Evolutionary conservation across 1,140 invertebrate species (phyloP).

Genomic region (Rhopalosiphum padi): DNA sequence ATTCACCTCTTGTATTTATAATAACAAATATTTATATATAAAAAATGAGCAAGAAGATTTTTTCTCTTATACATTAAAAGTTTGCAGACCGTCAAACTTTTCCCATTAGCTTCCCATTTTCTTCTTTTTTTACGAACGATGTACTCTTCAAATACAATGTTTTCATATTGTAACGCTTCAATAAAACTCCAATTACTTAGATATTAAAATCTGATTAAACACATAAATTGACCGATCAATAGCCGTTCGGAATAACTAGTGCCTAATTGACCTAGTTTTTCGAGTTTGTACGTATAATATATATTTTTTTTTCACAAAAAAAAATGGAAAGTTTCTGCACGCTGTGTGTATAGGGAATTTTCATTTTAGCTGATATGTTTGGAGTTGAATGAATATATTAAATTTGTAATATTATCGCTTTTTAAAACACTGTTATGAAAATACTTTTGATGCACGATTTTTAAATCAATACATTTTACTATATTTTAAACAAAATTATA

Average conservation of each 20-base stretch:
- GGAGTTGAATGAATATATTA: neutral
- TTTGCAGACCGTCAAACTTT: constrained; percentile 35
- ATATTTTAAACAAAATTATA: neutral
- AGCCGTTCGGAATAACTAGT: constrained; percentile 22
- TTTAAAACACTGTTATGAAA: neutral
- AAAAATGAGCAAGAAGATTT: constrained; percentile 5
- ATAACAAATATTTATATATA: constrained; percentile 16
- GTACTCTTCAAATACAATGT: neutral
- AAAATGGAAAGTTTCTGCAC: neutral
- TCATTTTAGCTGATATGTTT: neutral
- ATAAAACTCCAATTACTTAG: constrained; percentile 44
- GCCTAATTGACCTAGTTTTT: constrained; percentile 36
- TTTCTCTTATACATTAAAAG: constrained; percentile 19
- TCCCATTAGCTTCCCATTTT: constrained; percentile 28
- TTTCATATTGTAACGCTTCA: constrained; percentile 24
- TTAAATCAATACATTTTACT: neutral
- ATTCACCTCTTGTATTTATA: neutral
- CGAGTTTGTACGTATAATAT: neutral
- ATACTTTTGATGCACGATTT: neutral
- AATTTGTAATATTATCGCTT: neutral
- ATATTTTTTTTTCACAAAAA: neutral
- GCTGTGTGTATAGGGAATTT: neutral
- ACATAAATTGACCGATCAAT: constrained; percentile 12
- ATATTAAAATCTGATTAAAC: constrained; percentile 37
- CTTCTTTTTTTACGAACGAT: constrained; percentile 30